phyloP scores from a whole-genome alignment of 2,113 vertebrate genomes.

The Apeltes quadracus region DNA sequence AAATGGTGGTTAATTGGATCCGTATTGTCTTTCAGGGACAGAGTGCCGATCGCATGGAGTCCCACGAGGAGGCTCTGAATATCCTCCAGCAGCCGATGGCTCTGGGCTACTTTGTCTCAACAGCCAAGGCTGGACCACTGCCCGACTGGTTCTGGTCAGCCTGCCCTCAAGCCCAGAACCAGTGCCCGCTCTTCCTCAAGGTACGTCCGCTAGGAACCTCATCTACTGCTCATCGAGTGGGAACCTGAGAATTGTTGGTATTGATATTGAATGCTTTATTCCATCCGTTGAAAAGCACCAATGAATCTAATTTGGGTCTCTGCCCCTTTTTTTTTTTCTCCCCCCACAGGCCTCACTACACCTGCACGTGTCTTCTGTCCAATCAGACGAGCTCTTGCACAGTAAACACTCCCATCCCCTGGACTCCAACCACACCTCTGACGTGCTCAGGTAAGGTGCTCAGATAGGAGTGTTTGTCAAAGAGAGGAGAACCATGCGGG shows the following conservation, averaged over 20 bases:
- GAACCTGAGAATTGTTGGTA: neutral
- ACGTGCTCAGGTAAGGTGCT: constrained; percentile 92
- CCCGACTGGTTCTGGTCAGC: constrained; percentile 99
- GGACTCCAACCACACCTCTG: constrained; percentile 99
- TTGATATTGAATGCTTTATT: neutral
- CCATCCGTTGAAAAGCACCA: neutral
- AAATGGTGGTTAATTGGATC: neutral
- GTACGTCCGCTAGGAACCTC: constrained; percentile 40
- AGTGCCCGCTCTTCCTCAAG: constrained; percentile 92
- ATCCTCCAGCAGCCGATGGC: constrained; percentile 99
- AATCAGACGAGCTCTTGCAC: constrained; percentile 98
- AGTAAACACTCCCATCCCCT: constrained; percentile 99
- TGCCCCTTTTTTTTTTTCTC: neutral
- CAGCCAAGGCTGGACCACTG: constrained; percentile 97
- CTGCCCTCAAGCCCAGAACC: constrained; percentile 98
- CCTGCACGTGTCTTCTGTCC: constrained; percentile 99
- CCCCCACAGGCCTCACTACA: constrained; percentile 90
- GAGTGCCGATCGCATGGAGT: constrained; percentile 95
- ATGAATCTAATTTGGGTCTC: neutral
- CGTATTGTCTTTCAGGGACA: constrained; percentile 83
- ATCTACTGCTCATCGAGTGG: neutral
- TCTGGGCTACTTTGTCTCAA: constrained; percentile 97
- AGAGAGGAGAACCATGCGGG: neutral
- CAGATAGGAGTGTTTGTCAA: neutral
- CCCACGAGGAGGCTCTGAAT: constrained; percentile 96